Evolutionary conservation across 2,888 invertebrate genomes (phyloP), one percentile per base, ranked within the genome.

Genomic region (Aspidapion aeneum): DNA sequence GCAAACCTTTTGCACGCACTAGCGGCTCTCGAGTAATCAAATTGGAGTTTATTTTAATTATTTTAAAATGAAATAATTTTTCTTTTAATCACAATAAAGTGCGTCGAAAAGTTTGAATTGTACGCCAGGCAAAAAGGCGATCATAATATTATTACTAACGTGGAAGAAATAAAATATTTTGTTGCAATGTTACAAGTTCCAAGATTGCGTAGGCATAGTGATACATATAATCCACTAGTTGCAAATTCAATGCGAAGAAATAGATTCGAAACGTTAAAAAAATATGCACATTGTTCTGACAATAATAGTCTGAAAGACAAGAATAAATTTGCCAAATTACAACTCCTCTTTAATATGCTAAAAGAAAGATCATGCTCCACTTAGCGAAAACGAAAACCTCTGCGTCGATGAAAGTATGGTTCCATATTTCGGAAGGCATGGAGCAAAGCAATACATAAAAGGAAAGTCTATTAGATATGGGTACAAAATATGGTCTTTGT

Each of bases 401-500:
- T 51, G 63, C 21, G 49, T 66, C 1, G 66, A 66, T 62, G 62
- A 66, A 62, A 66, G 61, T 59, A 65, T 66, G 64, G 62, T 66
- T 18, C 66, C 64, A 21, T 66, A 64, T 21, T 66, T 64, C 21
- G 64, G 66, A 18, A 66, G 64, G 22, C 64, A 66, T 48, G 56
- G 63, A 7, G 20, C 63, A 20, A 64, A 64, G 52, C 63, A 66
- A 58, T 62, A 54, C 35, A 64, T 66, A 22, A 60, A 57, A 55
- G 60, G 55, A 21, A 66, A 66, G 35, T 61, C 64, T 9, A 66
- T 66, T 55, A 65, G 66, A 19, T 66, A 63, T 55, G 66, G 62
- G 0, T 65, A 65, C 50, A 66, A 65, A 62, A 18, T 65, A n/a
- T 68, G 64, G 68, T 67, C 64, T 20, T 60, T 60, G 21, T 63